Evolutionary conservation across 2,888 invertebrate species (phyloP).

Genomic region (Drosophila dives): DNA sequence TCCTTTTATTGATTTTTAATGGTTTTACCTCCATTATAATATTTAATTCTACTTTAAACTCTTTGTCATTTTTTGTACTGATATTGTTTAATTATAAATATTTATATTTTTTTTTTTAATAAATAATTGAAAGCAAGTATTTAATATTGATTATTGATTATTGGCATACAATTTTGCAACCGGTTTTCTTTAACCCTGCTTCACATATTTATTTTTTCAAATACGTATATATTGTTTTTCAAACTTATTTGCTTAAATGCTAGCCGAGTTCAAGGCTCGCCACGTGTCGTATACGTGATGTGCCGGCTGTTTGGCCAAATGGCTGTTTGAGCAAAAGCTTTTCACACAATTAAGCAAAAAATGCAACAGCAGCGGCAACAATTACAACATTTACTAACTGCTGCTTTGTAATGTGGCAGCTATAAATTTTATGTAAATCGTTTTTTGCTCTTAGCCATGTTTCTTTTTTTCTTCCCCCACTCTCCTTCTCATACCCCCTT

Average conservation of each 20-base stretch:
- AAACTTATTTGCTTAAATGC: constrained; percentile 38
- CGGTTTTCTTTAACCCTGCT: constrained; percentile 45
- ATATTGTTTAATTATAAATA: background rate
- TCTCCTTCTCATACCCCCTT: background rate
- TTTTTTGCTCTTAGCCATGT: constrained; percentile 55
- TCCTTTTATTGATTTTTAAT: background rate
- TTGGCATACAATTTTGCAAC: constrained; percentile 45
- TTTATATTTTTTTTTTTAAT: background rate
- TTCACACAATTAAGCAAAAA: constrained; percentile 76
- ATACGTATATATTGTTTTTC: background rate
- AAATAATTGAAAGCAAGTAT: constrained; percentile 1
- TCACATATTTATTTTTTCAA: constrained; percentile 2
- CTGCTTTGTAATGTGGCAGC: constrained; percentile 80
- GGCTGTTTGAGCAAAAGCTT: constrained; percentile 40
- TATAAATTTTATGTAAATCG: constrained; percentile 80
- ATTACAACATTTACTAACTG: constrained; percentile 63
- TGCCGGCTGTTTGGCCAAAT: constrained; percentile 51
- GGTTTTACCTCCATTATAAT: background rate
- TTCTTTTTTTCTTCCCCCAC: constrained; percentile 14
- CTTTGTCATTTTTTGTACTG: background rate
- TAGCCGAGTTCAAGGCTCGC: constrained; percentile 75
- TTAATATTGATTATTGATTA: background rate
- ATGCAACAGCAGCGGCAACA: constrained; percentile 20
- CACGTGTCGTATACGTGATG: constrained; percentile 76
- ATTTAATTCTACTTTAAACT: background rate